phyloP scores from a whole-genome alignment of 35 echinoderm and acorn worm genomes.

The Holothuria glaberrima region DNA sequence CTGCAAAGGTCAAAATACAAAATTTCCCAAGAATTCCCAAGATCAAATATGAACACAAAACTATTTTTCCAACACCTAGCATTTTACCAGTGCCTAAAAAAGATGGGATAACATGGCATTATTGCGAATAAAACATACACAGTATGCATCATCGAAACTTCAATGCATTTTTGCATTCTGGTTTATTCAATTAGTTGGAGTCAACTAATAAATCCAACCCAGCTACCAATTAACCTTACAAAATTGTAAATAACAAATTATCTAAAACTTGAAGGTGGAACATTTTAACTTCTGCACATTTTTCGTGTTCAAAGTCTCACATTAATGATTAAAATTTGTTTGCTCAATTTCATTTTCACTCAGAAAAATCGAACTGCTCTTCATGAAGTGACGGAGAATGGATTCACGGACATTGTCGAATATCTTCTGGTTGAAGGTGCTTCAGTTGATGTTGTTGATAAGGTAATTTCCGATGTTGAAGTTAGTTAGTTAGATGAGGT shows the following conservation, averaged over 20 bases:
- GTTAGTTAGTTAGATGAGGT: no score
- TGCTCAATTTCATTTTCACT: background rate
- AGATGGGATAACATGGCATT: no score
- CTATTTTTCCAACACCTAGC: no score
- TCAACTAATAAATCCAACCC: background rate
- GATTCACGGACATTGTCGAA: constrained; percentile 75
- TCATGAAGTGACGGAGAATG: constrained; percentile 90
- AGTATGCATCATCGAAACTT: no score
- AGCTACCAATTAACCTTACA: background rate
- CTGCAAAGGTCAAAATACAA: no score
- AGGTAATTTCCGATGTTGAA: constrained; percentile 54
- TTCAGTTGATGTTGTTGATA: constrained; percentile 74
- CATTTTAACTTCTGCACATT: background rate
- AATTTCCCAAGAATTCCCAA: no score
- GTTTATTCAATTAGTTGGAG: no score
- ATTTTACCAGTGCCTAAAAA: no score
- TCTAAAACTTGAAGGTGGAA: background rate
- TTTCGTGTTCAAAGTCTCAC: background rate
- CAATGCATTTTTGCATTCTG: no score
- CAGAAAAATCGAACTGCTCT: constrained; percentile 85
- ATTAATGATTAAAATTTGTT: background rate
- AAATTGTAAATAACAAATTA: background rate
- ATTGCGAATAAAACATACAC: no score
- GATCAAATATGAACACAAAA: no score
- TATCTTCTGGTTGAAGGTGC: constrained; percentile 71